phyloP scores from a whole-genome alignment of 2,113 vertebrate species.

The Candoia aspera region DNA sequence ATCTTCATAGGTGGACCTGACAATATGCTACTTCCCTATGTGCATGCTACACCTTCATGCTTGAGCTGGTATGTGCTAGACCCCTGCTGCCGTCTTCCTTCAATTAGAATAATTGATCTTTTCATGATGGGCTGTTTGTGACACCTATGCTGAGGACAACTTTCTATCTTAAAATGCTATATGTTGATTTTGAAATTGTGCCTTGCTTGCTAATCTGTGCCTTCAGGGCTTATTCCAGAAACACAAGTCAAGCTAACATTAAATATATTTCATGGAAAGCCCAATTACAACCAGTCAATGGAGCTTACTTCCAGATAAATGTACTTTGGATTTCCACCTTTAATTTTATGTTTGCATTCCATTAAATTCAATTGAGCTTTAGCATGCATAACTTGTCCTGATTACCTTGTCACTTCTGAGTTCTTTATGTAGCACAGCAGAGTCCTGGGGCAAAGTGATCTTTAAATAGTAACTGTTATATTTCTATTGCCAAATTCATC shows the following conservation, averaged over 20 bases:
- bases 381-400: not conserved
- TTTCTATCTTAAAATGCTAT: not conserved
- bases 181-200: not conserved
- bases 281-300: not conserved
- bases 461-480: constrained; percentile 21
- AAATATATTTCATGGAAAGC: not conserved
- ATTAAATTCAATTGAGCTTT: constrained; percentile 12
- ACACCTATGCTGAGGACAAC: not conserved
- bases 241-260: not conserved
- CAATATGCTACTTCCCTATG: not conserved
- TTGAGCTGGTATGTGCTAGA: not conserved
- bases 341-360: not conserved
- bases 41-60: not conserved
- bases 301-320: not conserved
- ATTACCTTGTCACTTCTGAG: constrained; percentile 1
- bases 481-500: constrained; percentile 18
- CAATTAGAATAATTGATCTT: not conserved
- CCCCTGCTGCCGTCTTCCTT: not conserved
- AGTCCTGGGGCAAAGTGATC: constrained; percentile 18
- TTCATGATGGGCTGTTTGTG: not conserved
- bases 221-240: not conserved
- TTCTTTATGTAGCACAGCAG: not conserved
- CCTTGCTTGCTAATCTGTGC: not conserved
- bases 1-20: not conserved
- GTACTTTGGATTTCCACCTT: not conserved